Percentiles rank a stretch among this genome's conserved stretches.
Conservation (phyloP, 1,140 invertebrate genomes). For the Steinernema feltiae region DNA sequence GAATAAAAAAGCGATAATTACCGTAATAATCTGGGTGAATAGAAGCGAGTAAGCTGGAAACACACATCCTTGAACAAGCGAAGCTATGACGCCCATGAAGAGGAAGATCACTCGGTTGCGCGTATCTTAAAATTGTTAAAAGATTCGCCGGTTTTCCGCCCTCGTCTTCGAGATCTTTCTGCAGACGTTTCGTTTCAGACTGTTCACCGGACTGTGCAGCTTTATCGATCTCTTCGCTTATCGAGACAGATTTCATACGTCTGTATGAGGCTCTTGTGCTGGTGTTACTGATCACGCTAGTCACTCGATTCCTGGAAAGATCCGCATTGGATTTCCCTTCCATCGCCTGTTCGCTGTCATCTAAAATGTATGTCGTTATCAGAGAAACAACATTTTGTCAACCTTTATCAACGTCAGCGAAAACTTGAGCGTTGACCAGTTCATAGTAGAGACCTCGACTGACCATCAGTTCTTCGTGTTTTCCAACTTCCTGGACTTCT, state of each 20-base stretch:
- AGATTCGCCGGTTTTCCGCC: constrained; percentile 14
- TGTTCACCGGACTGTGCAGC: constrained; percentile 18
- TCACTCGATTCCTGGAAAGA: too few relatives aligned
- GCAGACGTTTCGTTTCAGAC: neutral
- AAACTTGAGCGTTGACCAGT: constrained; percentile 63
- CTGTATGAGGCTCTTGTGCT: too few relatives aligned
- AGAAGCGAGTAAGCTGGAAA: constrained; percentile 42
- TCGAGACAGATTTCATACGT: constrained; percentile 10
- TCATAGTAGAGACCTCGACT: constrained; percentile 59
- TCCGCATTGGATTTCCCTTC: too few relatives aligned
- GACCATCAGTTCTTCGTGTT: constrained; percentile 61
- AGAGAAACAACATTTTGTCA: too few relatives aligned
- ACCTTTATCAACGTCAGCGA: constrained; percentile 54
- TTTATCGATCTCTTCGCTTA: constrained; percentile 30
- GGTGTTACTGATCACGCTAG: too few relatives aligned
- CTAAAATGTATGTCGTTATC: too few relatives aligned
- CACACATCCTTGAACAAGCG: constrained; percentile 25
- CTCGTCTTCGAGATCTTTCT: constrained; percentile 22
- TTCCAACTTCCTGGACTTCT: constrained; percentile 53
- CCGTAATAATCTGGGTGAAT: constrained; percentile 42
- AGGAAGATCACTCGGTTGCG: constrained; percentile 22
- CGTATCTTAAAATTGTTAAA: constrained; percentile 15
- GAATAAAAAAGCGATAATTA: too few relatives aligned
- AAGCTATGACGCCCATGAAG: constrained; percentile 9
- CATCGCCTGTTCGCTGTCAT: too few relatives aligned